Evolutionary conservation across 2,797 vertebrate species (phyloP).

Genomic region (Micromesistius poutassou): DNA sequence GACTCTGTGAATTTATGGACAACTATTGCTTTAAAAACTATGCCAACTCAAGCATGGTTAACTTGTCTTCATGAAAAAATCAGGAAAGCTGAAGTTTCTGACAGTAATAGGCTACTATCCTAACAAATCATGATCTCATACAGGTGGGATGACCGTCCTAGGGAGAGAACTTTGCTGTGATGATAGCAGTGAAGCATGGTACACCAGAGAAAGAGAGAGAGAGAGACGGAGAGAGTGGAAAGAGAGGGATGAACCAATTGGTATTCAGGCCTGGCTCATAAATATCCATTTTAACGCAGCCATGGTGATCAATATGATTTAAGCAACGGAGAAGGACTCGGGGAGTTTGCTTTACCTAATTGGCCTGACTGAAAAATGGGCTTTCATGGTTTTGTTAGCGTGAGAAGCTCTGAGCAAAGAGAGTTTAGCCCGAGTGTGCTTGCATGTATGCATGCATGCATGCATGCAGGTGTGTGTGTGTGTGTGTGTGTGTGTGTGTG

Average conservation of each 20-base stretch:
- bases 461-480: constrained; percentile 12
- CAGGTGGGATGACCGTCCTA: neutral
- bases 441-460: neutral
- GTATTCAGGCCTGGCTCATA: constrained; percentile 66
- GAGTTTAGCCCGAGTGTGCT: constrained; percentile 26
- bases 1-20: neutral
- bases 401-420: constrained; percentile 57
- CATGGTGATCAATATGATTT: constrained; percentile 77
- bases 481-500: constrained; percentile 14
- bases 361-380: constrained; percentile 79
- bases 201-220: constrained; percentile 10
- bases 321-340: constrained; percentile 73
- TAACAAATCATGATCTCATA: neutral
- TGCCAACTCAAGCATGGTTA: neutral
- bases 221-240: constrained; percentile 10
- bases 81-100: constrained; percentile 16
- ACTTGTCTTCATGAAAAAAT: neutral
- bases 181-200: neutral
- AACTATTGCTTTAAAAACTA: neutral
- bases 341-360: constrained; percentile 80
- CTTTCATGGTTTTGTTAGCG: constrained; percentile 64
- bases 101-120: neutral
- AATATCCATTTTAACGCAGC: constrained; percentile 75
- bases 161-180: neutral
- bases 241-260: constrained; percentile 43